phyloP scores from a whole-genome alignment of 2,888 invertebrate species.

The Theretra japonica region DNA sequence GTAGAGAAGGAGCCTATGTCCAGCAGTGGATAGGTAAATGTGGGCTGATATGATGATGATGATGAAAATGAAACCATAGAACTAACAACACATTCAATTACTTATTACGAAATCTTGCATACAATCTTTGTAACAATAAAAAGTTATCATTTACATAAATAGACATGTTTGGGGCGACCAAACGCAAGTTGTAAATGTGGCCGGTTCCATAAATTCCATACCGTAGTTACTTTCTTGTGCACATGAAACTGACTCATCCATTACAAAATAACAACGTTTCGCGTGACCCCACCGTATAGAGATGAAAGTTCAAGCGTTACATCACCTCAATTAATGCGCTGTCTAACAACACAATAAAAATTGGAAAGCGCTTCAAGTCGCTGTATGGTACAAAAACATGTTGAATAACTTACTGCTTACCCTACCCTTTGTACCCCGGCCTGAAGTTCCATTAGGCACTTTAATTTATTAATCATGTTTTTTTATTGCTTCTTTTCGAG shows the following conservation, averaged over 20 bases:
- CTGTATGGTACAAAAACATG: neutral
- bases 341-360: constrained; percentile 35
- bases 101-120: too few relatives aligned
- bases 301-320: constrained; percentile 43
- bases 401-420: neutral
- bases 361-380: constrained; percentile 42
- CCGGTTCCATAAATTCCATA: neutral
- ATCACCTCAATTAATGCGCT: constrained; percentile 38
- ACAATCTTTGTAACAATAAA: too few relatives aligned
- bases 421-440: neutral
- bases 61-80: too few relatives aligned
- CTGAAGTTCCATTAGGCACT: neutral
- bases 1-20: too few relatives aligned
- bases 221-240: neutral
- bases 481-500: neutral
- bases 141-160: too few relatives aligned
- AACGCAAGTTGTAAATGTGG: neutral
- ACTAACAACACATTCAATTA: too few relatives aligned
- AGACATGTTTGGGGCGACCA: too few relatives aligned
- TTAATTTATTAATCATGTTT: neutral
- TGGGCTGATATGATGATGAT: too few relatives aligned
- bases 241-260: constrained; percentile 28
- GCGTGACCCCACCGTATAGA: constrained; percentile 33
- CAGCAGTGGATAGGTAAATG: too few relatives aligned
- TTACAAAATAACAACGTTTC: constrained; percentile 29